Base-by-base conservation (phyloP, 2,797 vertebrate species). In the Coreius guichenoti region DNA sequence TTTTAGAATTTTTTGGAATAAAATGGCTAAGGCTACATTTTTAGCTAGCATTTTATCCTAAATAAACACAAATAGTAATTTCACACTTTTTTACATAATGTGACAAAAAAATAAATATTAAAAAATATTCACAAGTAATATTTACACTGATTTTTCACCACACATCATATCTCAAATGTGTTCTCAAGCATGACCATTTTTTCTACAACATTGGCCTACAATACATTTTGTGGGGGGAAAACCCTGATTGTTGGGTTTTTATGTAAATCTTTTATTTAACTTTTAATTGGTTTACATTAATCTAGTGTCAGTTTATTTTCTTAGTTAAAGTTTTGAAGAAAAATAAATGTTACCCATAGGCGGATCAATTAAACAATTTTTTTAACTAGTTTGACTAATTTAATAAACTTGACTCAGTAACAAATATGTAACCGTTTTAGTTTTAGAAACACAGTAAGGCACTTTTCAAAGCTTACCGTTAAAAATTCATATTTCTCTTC, bases 211-310 rank as follows among this genome's bases (percentile, higher is more conserved):
- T 9, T 23, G 54, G 21, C 54, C 8, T 9, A 23, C 19, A 21
- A 54, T 21, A 21, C 6, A 0, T 21, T 21, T 21, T 54, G 5
- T 0, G 54, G 4, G 21, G 1, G 0, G 1, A 56, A 56, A 21
- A 56, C 1, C 51, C 2, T 56, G 7, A 54, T 54, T 49, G 17
- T 49, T 19, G 3, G 51, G 21, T 2, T 1, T n/a, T n/a, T n/a
- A n/a, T n/a, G 4, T n/a, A n/a, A 58, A 58, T 58, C n/a, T 23
- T 11, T 4, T 3, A n/a, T n/a, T 23, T 11, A 56, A n/a, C 9
- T 11, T 58, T 58, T 58, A n/a, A n/a, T 58, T 61, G 63, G 29
- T 67, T 33, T 33, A 33, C 29, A 67, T 17, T 1, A 31, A 29
- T 63, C n/a, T 63, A 29, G 56, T 58, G 12, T n/a, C 3, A 58